phyloP scores from a whole-genome alignment of 2,888 invertebrate species.

The Trissoscelio sp. region DNA sequence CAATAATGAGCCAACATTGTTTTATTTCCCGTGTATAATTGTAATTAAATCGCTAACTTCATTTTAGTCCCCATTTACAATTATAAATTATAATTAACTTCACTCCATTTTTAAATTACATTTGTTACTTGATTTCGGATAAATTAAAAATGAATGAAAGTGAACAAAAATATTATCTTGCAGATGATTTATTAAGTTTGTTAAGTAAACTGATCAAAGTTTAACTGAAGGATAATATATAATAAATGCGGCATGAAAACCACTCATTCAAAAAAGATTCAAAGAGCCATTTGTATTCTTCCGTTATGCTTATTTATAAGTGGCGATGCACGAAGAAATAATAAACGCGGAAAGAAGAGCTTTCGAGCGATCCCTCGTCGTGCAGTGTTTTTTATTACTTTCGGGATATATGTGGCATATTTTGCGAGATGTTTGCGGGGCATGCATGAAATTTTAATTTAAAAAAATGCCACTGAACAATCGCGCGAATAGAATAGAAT shows the following conservation, averaged over 20 bases:
- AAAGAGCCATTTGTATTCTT: constrained; percentile 5
- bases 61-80: no score
- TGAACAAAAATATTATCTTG: no score
- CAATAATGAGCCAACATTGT: no score
- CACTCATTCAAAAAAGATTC: neutral
- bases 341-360: constrained; percentile 11
- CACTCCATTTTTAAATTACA: no score
- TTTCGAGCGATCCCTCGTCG: constrained; percentile 4
- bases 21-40: no score
- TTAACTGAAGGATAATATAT: neutral
- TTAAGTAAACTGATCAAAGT: neutral
- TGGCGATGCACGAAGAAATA: constrained; percentile 8
- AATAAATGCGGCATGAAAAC: neutral
- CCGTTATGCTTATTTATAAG: constrained; percentile 25
- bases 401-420: constrained; percentile 17
- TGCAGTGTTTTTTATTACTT: constrained; percentile 16
- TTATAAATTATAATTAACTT: no score
- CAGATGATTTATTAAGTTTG: no score
- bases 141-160: no score
- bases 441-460: constrained; percentile 47
- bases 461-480: constrained; percentile 21
- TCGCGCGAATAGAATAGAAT: constrained; percentile 9
- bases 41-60: no score
- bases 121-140: no score
- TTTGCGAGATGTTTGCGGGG: constrained; percentile 21